These are phyloP conservation scores for Conus betulinus DNA, from an alignment of 1,140 invertebrate species.

Conservation along the genomic window DNA sequence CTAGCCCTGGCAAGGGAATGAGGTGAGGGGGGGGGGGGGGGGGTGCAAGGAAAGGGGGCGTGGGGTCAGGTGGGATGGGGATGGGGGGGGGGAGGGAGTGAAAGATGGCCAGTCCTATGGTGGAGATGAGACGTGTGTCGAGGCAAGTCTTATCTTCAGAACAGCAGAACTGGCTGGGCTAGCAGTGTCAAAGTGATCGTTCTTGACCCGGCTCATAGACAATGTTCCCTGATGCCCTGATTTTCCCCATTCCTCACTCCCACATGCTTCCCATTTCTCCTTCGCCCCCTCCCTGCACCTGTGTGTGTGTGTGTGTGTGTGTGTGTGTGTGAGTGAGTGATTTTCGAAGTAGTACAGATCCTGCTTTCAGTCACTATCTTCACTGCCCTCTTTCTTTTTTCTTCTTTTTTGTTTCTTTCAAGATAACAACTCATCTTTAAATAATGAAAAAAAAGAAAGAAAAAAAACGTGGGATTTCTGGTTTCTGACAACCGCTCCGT, in stretches of 20 bases:
- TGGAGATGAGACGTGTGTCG: background rate
- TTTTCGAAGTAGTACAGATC: too few species aligned
- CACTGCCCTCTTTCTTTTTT: background rate
- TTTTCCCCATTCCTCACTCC: background rate
- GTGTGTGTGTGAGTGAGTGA: too few species aligned
- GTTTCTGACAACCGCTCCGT: background rate
- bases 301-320: background rate
- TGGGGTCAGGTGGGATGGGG: too few species aligned
- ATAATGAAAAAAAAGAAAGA: too few species aligned
- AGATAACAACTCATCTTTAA: too few species aligned
- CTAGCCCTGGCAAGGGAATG: too few species aligned
- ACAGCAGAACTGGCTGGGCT: background rate
- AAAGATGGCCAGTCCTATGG: background rate
- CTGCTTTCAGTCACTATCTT: background rate
- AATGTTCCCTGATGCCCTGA: background rate
- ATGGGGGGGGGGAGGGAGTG: background rate
- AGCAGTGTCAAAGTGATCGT: background rate
- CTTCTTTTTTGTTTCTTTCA: background rate
- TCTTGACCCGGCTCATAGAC: background rate
- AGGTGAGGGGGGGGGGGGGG: too few species aligned
- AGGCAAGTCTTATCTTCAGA: background rate
- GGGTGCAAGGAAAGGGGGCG: too few species aligned
- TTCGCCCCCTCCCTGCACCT: background rate
- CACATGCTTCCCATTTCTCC: too few species aligned
- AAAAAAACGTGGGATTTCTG: too few species aligned